A percentile compares a stretch with the other conserved stretches of the same genome.
These are phyloP conservation scores for Onchidella celtica DNA, from an alignment of 2,888 invertebrate species.

Conservation along the genomic window DNA sequence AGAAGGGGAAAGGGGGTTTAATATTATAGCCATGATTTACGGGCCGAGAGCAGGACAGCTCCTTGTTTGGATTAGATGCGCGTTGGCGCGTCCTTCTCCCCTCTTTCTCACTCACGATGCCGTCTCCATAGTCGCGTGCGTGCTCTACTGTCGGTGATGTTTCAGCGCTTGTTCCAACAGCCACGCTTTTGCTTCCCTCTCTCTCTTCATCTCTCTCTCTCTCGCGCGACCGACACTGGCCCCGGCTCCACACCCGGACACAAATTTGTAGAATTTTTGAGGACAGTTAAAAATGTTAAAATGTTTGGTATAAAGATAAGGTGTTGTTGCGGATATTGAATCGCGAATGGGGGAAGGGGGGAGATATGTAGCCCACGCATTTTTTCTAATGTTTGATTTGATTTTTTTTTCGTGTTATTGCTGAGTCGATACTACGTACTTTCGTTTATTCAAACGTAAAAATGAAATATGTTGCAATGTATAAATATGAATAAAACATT, in stretches of 20 bases:
- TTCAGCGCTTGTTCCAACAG: conserved; percentile 12
- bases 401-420: no score
- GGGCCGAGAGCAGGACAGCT: neutral
- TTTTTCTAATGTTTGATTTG: no score
- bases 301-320: no score
- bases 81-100: neutral
- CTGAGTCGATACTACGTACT: no score
- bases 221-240: neutral
- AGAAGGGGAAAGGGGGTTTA: neutral
- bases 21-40: neutral
- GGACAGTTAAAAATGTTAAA: no score
- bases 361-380: no score
- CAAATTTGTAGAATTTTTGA: neutral
- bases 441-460: no score
- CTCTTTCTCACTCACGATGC: neutral
- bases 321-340: no score
- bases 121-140: conserved; percentile 12
- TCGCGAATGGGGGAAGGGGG: no score
- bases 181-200: neutral
- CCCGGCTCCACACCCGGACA: neutral
- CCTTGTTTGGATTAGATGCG: neutral
- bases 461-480: no score
- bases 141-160: conserved; percentile 11
- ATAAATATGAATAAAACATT: no score
- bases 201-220: no score